Base-by-base conservation (phyloP, 2,113 vertebrate species). In the Willisornis vidua region DNA sequence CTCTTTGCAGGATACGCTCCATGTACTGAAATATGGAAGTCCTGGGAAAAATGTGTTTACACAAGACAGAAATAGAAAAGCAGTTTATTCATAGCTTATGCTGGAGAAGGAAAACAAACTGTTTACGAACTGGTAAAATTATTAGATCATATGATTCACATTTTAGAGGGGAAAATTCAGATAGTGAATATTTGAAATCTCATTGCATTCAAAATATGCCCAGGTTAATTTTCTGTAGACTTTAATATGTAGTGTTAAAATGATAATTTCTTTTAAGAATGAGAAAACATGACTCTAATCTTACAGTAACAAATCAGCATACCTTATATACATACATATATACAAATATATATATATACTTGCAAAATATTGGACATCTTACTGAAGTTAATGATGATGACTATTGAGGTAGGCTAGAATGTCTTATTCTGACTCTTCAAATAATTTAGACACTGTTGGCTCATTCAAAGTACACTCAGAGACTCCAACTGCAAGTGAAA, bases 31-130 rank as follows among this genome's bases (percentile, higher is more conserved):
- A 66, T 93, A 62, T 65, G 45, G 49, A 90, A 85, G 62, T 88
- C 19, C 75, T 95, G 88, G 87, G 83, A 95, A 94, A 94, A 74
- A 90, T 70, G 54, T 85, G 63, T 94, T 96, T 92, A 79, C n/a
- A 6, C 7, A 15, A 51, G 49, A 79, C 67, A 93, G 62, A 94
- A 90, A 94, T 94, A 95, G 96, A 92, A 95, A 72, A 85, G 37
- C 31, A 68, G 23, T 62, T 25, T 66, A 66, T 94, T 93, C 72
- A 70, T 92, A 86, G 82, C 63, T 93, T 70, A 51, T 88, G 28
- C 88, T 71, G 77, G 58, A 92, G 76, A 57, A 85, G 70, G 70
- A 92, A 73, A 39, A 16, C 28, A 39, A 94, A 54, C 49, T 8
- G 2, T 88, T 85, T 91, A 55, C 62, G 19, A 80, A 33, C 31